Percentiles rank a stretch among this genome's conserved stretches.
Conservation (phyloP, 2,797 vertebrate genomes). For the Fistularia commersonii region DNA sequence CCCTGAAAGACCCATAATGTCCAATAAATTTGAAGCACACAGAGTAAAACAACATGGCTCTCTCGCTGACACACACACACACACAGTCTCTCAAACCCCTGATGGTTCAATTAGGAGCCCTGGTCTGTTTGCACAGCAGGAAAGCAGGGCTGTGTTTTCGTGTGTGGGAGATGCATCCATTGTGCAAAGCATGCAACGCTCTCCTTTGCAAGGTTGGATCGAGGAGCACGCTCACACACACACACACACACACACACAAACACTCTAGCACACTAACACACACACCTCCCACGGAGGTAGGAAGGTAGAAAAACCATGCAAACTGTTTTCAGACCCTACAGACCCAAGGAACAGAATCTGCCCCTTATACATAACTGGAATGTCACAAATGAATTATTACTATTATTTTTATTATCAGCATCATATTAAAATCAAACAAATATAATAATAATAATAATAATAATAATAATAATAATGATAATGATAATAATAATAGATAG, state of each 20-base stretch:
- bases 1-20: not conserved
- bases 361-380: too few species aligned
- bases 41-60: not conserved
- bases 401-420: too few species aligned
- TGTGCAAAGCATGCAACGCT: conserved; percentile 35
- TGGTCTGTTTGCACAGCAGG: conserved; percentile 24
- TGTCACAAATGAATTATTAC: too few species aligned
- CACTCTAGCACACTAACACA: too few species aligned
- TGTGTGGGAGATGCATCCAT: conserved; percentile 50
- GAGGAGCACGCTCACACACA: conserved; percentile 22
- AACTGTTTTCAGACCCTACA: too few species aligned
- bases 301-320: conserved; percentile 14
- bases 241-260: conserved; percentile 16
- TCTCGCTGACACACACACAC: not conserved
- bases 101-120: conserved; percentile 35
- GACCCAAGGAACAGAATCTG: too few species aligned
- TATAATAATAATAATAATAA: too few species aligned
- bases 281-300: conserved; percentile 35
- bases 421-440: too few species aligned
- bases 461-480: too few species aligned
- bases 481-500: too few species aligned
- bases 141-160: conserved; percentile 21
- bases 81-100: conserved; percentile 13
- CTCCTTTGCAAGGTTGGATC: conserved; percentile 47
- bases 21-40: not conserved